Evolutionary conservation across 2,888 invertebrate species (phyloP), one percentile per base, ranked within the genome.

Genomic region (Cataglyphis albicans): DNA sequence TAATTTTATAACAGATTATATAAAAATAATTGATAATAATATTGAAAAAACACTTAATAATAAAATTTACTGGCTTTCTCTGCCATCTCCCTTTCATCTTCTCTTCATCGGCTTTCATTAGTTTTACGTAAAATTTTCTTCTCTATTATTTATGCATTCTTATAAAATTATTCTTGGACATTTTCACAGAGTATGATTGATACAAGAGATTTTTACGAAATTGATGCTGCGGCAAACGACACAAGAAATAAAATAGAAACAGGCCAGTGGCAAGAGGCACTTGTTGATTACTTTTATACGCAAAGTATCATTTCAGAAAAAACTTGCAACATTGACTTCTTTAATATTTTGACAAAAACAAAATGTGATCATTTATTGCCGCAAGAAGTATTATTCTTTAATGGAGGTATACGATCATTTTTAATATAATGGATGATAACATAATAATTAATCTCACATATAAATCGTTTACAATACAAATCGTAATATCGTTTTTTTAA

Each of bases 241-340:
- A 96, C 97, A 0, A 95, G 96, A 92, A 88, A 95, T 0, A 95
- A 96, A 0, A 95, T 97, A 21, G 95, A 97, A 32, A 93, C 92
- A 2, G 96, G 95, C 0, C 90, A 95, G 18, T 98, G 96, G 95
- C 87, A 83, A 0, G 88, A 94, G 29, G 97, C 98, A 97, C 97
- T 0, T 95, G 0, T 32, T 32, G 32, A 96, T 70, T 98, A 97
- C 97, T 94, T 95, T 15, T 86, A 90, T 0, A 97, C 97, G 0
- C 97, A 98, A 93, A 59, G 89, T 1, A 95, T 96, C 0, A 96
- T 98, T 12, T 92, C 96, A n/a, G 85, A 91, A 0, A 95, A 95
- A n/a, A 96, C 98, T 0, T 95, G 95, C 85, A 95, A 95, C 18
- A 97, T 98, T 7, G 97, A 98, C 93, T 98, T 98, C 92, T 98